phyloP scores from a whole-genome alignment of 2,888 invertebrate genomes.

The Apomyelois bistriatella region DNA sequence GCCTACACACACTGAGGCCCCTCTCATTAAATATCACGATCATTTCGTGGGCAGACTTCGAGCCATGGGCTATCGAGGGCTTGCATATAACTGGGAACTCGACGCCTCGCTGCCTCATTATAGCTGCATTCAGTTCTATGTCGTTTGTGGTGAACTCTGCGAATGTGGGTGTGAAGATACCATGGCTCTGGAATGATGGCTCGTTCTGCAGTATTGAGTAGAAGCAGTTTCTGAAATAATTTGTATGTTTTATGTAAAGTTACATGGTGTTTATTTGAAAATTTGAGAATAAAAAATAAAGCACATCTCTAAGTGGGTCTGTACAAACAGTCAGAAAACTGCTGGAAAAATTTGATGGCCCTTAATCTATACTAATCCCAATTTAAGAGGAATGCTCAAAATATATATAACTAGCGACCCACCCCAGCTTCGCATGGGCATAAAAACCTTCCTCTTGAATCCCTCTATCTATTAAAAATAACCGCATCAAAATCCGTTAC shows the following conservation, averaged over 20 bases:
- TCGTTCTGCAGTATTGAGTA: slow-evolving; percentile 70
- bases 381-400: too few species aligned
- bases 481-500: too few species aligned
- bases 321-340: too few species aligned
- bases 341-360: too few species aligned
- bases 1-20: slow-evolving; percentile 85
- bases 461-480: too few species aligned
- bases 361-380: too few species aligned
- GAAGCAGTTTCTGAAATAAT: slow-evolving; percentile 64
- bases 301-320: too few species aligned
- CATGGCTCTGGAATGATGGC: slow-evolving; percentile 70
- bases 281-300: too few species aligned
- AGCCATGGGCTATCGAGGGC: slow-evolving; percentile 90
- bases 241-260: background rate
- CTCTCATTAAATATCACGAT: slow-evolving; percentile 90
- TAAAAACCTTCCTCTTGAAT: too few species aligned
- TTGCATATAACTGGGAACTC: slow-evolving; percentile 92
- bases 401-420: too few species aligned
- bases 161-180: slow-evolving; percentile 90
- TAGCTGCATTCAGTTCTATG: slow-evolving; percentile 79
- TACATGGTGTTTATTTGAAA: too few species aligned
- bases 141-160: slow-evolving; percentile 86
- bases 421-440: too few species aligned
- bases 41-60: slow-evolving; percentile 91
- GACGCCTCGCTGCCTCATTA: slow-evolving; percentile 83